A percentile compares a stretch with the other conserved stretches of the same genome.
These are phyloP conservation scores for Auanema sp. DNA, from an alignment of 2,888 invertebrate genomes.

Conservation along the genomic window DNA sequence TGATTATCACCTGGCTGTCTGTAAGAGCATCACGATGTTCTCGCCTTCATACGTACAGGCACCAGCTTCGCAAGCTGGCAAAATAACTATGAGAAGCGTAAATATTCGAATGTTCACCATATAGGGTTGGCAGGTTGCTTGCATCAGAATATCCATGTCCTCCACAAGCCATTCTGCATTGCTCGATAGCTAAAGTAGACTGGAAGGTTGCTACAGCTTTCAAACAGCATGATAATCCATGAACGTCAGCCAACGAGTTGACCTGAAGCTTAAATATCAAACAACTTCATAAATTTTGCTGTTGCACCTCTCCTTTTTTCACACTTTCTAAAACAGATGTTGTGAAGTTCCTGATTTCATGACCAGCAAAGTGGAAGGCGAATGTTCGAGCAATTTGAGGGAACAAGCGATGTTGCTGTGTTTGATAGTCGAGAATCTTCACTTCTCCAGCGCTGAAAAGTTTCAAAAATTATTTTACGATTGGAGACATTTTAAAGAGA, in stretches of 20 bases:
- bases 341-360: conserved; percentile 46
- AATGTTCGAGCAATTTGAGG: conserved; percentile 78
- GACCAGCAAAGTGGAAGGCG: conserved; percentile 74
- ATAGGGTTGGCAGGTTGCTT: conserved; percentile 65
- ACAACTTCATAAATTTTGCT: conserved; percentile 58
- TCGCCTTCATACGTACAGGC: conserved; percentile 94
- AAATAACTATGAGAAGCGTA: neutral
- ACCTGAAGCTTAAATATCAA: conserved; percentile 78
- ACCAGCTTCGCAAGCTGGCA: conserved; percentile 67
- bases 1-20: conserved; percentile 73
- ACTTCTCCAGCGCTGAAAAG: conserved; percentile 84
- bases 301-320: conserved; percentile 67
- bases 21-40: conserved; percentile 87
- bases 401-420: conserved; percentile 89
- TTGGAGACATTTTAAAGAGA: neutral
- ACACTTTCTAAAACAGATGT: conserved; percentile 23
- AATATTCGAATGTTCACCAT: conserved; percentile 19
- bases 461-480: neutral
- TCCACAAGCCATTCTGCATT: conserved; percentile 82
- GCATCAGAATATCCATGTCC: conserved; percentile 81
- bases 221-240: conserved; percentile 86
- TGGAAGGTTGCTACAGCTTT: conserved; percentile 75
- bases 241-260: conserved; percentile 72
- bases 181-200: conserved; percentile 74
- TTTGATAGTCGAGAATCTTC: conserved; percentile 87